A percentile compares a stretch with the other conserved stretches of the same genome.
phyloP scores from a whole-genome alignment of 2,888 invertebrate species.

The Alloplasta piceator region DNA sequence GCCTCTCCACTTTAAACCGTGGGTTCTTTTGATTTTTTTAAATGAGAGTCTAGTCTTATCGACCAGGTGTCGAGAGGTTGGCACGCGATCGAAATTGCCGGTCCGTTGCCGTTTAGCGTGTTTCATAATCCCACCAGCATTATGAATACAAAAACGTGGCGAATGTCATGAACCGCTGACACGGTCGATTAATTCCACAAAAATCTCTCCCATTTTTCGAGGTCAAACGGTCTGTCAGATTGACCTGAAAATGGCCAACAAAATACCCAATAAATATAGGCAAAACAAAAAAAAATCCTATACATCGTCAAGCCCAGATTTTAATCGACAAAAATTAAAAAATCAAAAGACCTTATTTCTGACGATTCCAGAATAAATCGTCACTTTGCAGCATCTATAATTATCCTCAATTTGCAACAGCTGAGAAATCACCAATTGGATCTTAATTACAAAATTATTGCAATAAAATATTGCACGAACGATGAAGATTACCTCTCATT shows the following conservation, averaged over 20 bases:
- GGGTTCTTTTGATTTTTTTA: background rate
- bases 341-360: too few species aligned
- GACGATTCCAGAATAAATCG: too few species aligned
- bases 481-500: background rate
- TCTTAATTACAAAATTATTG: too few species aligned
- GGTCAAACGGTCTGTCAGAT: background rate
- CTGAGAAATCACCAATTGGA: too few species aligned
- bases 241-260: too few species aligned
- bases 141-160: slow-evolving; percentile 24
- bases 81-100: slow-evolving; percentile 50
- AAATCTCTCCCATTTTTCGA: slow-evolving; percentile 17
- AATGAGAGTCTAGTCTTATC: slow-evolving; percentile 47
- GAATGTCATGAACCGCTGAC: slow-evolving; percentile 47
- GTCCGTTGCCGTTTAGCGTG: slow-evolving; percentile 29
- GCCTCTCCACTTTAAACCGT: background rate
- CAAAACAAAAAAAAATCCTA: too few species aligned
- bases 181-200: slow-evolving; percentile 57
- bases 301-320: too few species aligned
- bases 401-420: too few species aligned
- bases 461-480: too few species aligned
- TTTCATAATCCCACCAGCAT: background rate
- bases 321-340: too few species aligned
- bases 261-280: too few species aligned
- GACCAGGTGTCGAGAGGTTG: slow-evolving; percentile 36
- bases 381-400: too few species aligned